phyloP scores from a whole-genome alignment of 2,113 vertebrate species.

The Anguilla japonica region DNA sequence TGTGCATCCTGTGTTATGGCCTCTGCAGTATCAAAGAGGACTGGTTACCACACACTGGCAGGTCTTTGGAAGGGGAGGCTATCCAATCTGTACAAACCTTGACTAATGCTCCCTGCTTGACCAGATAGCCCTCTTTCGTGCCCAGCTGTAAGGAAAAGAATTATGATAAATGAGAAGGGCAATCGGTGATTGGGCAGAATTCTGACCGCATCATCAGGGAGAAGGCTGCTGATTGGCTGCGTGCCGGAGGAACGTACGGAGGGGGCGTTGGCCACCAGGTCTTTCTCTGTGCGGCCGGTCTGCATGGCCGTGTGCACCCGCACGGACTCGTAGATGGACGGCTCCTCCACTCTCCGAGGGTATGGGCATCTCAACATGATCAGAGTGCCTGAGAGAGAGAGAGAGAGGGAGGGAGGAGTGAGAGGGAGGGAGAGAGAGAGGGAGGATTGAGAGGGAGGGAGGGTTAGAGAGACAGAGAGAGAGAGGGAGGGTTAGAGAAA shows the following conservation, averaged over 20 bases:
- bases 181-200: neutral
- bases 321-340: conserved; percentile 92
- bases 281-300: conserved; percentile 79
- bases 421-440: conserved; percentile 41
- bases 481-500: neutral
- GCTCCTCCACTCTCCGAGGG: conserved; percentile 86
- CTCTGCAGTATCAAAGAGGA: neutral
- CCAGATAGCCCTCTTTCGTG: conserved; percentile 93
- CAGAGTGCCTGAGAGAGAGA: conserved; percentile 52
- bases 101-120: conserved; percentile 88
- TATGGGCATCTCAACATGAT: conserved; percentile 78
- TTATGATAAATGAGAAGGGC: neutral
- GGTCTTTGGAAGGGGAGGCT: neutral
- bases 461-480: neutral
- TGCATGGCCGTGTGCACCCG: conserved; percentile 95
- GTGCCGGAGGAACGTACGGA: conserved; percentile 73
- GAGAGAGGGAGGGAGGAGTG: conserved; percentile 54
- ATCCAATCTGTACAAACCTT: conserved; percentile 58
- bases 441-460: conserved; percentile 33
- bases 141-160: conserved; percentile 75
- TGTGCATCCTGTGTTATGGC: neutral
- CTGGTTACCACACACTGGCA: neutral
- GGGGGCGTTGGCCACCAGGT: conserved; percentile 84
- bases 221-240: rapidly evolving
- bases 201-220: neutral